These are phyloP conservation scores for Ichneumon xanthorius DNA, from an alignment of 2,888 invertebrate species.

Conservation along the genomic window DNA sequence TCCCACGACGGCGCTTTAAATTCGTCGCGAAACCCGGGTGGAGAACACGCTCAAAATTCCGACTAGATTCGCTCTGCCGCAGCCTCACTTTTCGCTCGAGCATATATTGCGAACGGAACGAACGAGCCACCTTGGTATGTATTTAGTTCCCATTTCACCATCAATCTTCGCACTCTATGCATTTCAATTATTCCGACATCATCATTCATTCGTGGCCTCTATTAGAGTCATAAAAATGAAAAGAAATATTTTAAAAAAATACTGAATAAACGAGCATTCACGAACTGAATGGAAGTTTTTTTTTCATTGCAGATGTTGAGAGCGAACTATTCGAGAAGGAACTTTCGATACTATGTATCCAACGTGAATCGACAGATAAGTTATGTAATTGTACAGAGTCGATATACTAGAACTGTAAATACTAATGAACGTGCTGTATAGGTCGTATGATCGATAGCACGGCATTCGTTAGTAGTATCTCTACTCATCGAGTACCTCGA, in stretches of 20 bases:
- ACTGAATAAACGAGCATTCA: not conserved
- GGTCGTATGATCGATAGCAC: not conserved
- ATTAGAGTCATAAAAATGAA: not conserved
- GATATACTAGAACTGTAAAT: not conserved
- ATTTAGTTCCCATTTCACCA: slow-evolving; percentile 3
- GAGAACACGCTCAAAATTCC: not conserved
- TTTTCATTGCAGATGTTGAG: not conserved
- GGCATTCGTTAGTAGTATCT: slow-evolving; percentile 10
- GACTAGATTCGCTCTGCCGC: not conserved
- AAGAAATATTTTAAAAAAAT: not conserved
- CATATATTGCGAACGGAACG: not conserved
- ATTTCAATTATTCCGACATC: slow-evolving; percentile 8
- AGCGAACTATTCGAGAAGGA: not conserved
- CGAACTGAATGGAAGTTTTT: not conserved
- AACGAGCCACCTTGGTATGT: not conserved
- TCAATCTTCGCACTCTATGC: slow-evolving; percentile 9
- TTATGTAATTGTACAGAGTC: not conserved
- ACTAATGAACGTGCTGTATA: not conserved
- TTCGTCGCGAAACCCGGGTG: not conserved
- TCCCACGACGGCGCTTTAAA: not conserved
- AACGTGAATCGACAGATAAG: not conserved
- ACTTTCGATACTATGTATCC: not conserved
- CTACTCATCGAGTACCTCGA: not conserved
- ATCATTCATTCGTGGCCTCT: slow-evolving; percentile 7
- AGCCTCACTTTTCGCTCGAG: not conserved